Percentiles rank a stretch among this genome's conserved stretches.
phyloP scores from a whole-genome alignment of 23 tunicate species.

The Ciona savignyi region DNA sequence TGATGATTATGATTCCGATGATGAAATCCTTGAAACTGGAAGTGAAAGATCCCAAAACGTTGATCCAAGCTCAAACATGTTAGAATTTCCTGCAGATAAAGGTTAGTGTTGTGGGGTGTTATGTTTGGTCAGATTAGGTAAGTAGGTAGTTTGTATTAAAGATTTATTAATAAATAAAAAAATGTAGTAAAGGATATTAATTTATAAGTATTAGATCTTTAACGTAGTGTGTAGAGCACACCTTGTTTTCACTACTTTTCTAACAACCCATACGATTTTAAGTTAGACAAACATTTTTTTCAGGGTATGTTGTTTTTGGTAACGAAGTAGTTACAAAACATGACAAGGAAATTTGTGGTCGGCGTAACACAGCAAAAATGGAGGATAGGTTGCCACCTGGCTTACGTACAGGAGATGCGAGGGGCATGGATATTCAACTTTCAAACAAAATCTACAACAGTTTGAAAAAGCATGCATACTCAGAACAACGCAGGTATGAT shows the following conservation, averaged over 20 bases:
- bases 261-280: no score
- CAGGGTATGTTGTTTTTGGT: conserved; percentile 67
- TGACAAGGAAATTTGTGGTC: conserved; percentile 75
- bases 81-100: conserved; percentile 37
- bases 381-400: conserved; percentile 76
- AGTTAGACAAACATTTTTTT: background rate
- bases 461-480: conserved; percentile 54
- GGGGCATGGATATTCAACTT: conserved; percentile 74
- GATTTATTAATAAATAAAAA: no score
- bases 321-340: conserved; percentile 81
- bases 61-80: conserved; percentile 41
- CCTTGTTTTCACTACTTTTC: no score
- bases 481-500: conserved; percentile 67
- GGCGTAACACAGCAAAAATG: conserved; percentile 57
- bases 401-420: conserved; percentile 74
- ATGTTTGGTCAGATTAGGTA: no score
- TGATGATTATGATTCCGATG: conserved; percentile 20
- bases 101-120: conserved; percentile 13
- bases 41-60: background rate
- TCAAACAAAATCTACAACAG: conserved; percentile 70
- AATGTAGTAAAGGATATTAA: no score
- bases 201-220: no score
- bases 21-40: conserved; percentile 15
- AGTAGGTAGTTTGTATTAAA: no score
- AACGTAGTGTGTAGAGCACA: no score